Conservation (phyloP, 2,797 vertebrate genomes). For the Melopsittacus undulatus region DNA sequence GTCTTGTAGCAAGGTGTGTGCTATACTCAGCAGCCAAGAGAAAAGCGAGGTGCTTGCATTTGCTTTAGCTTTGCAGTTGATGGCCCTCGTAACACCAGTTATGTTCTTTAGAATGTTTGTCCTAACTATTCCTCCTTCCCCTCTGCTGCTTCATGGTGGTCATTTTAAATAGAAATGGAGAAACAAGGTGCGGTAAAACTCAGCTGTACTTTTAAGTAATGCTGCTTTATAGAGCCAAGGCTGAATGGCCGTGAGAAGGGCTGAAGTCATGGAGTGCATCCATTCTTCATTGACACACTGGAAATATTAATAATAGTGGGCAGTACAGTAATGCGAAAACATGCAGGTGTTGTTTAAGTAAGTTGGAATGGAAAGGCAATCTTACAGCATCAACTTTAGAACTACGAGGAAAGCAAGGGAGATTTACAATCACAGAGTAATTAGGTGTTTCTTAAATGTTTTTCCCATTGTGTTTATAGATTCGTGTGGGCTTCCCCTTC, state of each 20-base stretch:
- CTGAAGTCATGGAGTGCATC: background rate
- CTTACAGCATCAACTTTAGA: background rate
- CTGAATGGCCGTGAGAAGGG: background rate
- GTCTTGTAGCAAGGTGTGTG: background rate
- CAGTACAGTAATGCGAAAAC: background rate
- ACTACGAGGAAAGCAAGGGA: background rate
- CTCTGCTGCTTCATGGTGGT: background rate
- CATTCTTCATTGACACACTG: background rate
- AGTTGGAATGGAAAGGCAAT: background rate
- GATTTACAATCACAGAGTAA: background rate
- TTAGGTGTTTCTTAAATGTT: background rate
- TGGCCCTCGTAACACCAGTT: background rate
- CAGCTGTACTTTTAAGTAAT: background rate
- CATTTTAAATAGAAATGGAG: background rate
- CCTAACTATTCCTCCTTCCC: background rate
- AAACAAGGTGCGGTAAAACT: background rate
- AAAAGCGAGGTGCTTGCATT: background rate
- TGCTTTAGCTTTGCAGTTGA: background rate
- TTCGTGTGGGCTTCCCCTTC: background rate
- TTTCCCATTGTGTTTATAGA: background rate
- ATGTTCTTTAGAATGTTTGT: conserved; percentile 21
- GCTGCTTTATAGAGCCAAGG: background rate
- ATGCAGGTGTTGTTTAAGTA: background rate
- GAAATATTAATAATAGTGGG: background rate
- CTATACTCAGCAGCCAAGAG: background rate